A percentile compares a stretch with the other conserved stretches of the same genome.
These are phyloP conservation scores for Montipora foliosa DNA, from an alignment of 64 coral and sea anemone genomes.

Conservation along the genomic window DNA sequence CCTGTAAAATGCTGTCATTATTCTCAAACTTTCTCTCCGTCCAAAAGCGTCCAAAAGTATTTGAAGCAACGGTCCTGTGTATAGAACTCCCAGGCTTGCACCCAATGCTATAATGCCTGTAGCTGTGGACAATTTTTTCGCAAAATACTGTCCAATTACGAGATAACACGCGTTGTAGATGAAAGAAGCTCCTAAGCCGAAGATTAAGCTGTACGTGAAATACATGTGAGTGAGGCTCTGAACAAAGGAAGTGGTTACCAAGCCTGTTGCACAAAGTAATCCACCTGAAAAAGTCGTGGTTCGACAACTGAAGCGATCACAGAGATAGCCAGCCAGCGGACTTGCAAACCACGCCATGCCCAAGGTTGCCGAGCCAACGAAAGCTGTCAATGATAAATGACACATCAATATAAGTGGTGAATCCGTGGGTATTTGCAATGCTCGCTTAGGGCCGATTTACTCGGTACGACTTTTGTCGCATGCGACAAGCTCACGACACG, in stretches of 20 bases:
- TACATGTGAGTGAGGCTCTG: slow-evolving; percentile 29
- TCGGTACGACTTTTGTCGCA: too few species aligned
- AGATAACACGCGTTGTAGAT: neutral
- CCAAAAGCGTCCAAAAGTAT: slow-evolving; percentile 37
- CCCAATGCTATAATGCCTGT: slow-evolving; percentile 29
- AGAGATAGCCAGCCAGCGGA: too few species aligned
- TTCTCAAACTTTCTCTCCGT: slow-evolving; percentile 25
- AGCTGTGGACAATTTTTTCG: slow-evolving; percentile 23
- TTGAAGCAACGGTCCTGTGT: slow-evolving; percentile 32
- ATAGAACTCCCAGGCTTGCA: slow-evolving; percentile 24
- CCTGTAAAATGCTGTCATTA: neutral
- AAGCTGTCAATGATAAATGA: too few species aligned
- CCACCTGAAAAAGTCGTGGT: neutral
- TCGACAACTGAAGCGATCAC: neutral
- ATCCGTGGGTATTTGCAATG: too few species aligned
- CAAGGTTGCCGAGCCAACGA: too few species aligned
- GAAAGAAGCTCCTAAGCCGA: slow-evolving; percentile 22
- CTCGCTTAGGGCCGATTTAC: too few species aligned
- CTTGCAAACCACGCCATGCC: too few species aligned
- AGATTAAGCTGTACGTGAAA: slow-evolving; percentile 10
- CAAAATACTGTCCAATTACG: slow-evolving; percentile 50
- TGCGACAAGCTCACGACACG: too few species aligned
- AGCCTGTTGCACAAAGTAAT: neutral
- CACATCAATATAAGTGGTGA: too few species aligned
- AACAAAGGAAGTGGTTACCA: slow-evolving; percentile 22